These are phyloP conservation scores for Tokudaia tokunoshimensis DNA, from an alignment of 2,797 vertebrate species.

Conservation along the genomic window DNA sequence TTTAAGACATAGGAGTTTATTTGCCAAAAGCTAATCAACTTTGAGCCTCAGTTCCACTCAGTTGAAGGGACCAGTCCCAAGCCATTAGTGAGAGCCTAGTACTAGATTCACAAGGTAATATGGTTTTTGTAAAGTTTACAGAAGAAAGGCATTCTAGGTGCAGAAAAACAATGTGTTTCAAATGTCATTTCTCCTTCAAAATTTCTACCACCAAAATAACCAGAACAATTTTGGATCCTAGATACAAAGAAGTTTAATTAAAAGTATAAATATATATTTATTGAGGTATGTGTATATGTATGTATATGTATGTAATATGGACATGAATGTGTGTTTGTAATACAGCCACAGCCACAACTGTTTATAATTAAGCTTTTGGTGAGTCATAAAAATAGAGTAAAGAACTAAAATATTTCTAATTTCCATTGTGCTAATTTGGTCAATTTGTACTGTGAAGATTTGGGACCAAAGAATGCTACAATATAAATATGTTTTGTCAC, in stretches of 20 bases:
- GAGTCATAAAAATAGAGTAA: background rate
- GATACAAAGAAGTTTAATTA: conserved; percentile 16
- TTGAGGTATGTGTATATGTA: background rate
- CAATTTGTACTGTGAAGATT: background rate
- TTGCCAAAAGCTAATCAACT: conserved; percentile 28
- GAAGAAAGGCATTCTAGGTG: background rate
- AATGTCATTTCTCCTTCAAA: background rate
- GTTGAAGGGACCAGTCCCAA: background rate
- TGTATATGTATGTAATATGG: background rate
- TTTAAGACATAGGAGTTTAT: background rate
- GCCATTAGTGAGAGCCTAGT: background rate
- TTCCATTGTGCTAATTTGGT: background rate
- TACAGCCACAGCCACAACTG: background rate
- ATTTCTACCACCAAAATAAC: background rate
- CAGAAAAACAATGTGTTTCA: conserved; percentile 4
- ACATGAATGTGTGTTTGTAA: background rate
- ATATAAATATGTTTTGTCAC: background rate
- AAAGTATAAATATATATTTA: background rate
- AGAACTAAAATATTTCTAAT: conserved; percentile 14
- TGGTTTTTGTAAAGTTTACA: conserved; percentile 5
- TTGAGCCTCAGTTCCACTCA: background rate
- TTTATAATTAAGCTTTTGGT: background rate
- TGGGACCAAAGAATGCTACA: background rate
- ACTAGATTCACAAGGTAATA: background rate
- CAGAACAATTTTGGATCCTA: background rate